Base-by-base conservation (phyloP, 23 tunicate genomes). In the Aplidium turbinatum region DNA sequence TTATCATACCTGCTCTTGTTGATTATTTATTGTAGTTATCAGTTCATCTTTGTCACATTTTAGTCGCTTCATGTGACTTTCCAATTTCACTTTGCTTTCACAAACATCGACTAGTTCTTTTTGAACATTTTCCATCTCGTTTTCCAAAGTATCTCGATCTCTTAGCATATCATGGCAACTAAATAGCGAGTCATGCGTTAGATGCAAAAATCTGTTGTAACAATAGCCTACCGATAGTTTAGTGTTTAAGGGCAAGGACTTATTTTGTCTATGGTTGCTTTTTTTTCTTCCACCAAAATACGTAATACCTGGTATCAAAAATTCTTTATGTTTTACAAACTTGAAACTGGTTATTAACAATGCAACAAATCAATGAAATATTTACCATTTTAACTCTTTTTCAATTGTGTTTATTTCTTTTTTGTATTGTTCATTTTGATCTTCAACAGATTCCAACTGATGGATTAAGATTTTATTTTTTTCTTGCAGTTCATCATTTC, bases 61-160 rank as follows among this genome's bases (percentile, higher is more conserved):
- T 6, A 54, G 19, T 11, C 23, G 19, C 21, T 54, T 54, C 6
- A 11, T 54, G 23, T n/a, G 22, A 5, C 6, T 11, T 54, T 54
- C 61, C 19, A 5, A 13, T n/a, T 54, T 54, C 6, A 54, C 22
- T 11, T 54, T 54, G 20, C 22, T 6, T 11, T 54, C 22, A 16
- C 5, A 5, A 54, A 25, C 22, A 16, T 5, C 6, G 21, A 6
- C 23, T 54, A 54, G 21, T 13, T 54, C 61, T 5, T 21, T 11
- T 54, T 54, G 61, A 21, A 54, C 5, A 5, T 54, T 21, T 11
- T 54, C 61, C 61, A 54, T 54, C 21, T 54, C 61, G 21, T 20
- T 54, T 54, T 54, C 61, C 23, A 54, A n/a, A 54, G 5, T 16
- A 11, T 54, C 22, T 13, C 61, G 61, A 54, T 54, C 61, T 54